Conservation (phyloP, 2,888 invertebrate genomes). For the Danaus chrysippus region DNA sequence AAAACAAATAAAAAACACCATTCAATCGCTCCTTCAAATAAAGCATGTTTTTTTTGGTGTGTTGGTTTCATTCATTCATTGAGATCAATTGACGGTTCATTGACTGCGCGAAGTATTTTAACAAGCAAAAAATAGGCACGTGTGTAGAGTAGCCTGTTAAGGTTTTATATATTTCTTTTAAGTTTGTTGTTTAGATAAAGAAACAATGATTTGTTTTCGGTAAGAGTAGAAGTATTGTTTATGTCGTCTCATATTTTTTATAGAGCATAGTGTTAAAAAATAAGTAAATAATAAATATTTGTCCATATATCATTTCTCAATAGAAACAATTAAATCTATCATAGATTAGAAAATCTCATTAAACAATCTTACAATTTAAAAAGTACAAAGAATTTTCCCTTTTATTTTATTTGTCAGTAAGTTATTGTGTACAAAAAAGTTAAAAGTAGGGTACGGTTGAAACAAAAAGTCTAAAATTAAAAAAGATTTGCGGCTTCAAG, state of each 20-base stretch:
- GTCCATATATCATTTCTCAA: no score
- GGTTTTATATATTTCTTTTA: no score
- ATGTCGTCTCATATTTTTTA: no score
- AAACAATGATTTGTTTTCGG: background rate
- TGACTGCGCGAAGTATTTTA: slow-evolving; percentile 23
- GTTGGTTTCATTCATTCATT: slow-evolving; percentile 23
- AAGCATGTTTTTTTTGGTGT: slow-evolving; percentile 7
- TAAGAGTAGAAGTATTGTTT: no score
- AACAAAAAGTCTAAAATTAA: slow-evolving; percentile 15
- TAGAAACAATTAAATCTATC: no score
- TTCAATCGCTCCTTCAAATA: slow-evolving; percentile 10
- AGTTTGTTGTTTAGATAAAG: background rate
- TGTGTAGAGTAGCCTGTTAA: slow-evolving; percentile 5
- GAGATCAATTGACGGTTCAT: slow-evolving; percentile 22
- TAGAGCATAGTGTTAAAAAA: no score
- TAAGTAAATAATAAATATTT: no score
- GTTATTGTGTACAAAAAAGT: no score
- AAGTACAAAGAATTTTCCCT: no score
- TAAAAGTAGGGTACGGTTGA: background rate
- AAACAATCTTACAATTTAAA: no score
- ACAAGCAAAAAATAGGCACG: slow-evolving; percentile 29
- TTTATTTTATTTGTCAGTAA: no score
- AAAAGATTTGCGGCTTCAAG: slow-evolving; percentile 19
- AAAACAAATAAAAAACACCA: slow-evolving; percentile 1
- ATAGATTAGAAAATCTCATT: no score